A percentile compares a stretch with the other conserved stretches of the same genome.
Conservation (phyloP, 2,888 invertebrate species). For the Nemoura dubitans region DNA sequence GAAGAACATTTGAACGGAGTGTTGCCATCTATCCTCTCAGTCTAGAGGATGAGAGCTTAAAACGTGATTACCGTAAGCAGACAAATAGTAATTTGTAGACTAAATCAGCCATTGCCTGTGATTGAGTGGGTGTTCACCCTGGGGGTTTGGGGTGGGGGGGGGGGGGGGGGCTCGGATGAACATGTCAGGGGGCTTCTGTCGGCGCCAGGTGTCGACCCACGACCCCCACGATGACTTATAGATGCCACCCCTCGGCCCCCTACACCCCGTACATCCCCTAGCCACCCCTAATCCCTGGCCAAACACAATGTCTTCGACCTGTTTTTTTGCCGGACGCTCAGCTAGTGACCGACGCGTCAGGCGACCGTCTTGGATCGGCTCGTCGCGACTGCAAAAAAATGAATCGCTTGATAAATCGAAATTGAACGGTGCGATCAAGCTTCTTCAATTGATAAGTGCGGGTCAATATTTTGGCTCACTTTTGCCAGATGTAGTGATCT, state of each 20-base stretch:
- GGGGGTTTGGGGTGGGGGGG: neutral
- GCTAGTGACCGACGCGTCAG: neutral
- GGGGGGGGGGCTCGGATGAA: constrained; percentile 24
- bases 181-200: constrained; percentile 30
- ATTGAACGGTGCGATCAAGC: neutral
- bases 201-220: constrained; percentile 23
- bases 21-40: neutral
- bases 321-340: constrained; percentile 9
- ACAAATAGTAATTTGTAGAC: neutral
- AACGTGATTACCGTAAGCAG: neutral
- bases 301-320: constrained; percentile 13
- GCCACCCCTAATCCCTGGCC: neutral
- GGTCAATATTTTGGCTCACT: neutral
- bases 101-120: neutral
- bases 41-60: neutral
- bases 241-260: neutral
- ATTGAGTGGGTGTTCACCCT: neutral
- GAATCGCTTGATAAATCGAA: constrained; percentile 21
- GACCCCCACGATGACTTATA: constrained; percentile 21
- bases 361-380: too few relatives aligned
- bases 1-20: too few relatives aligned
- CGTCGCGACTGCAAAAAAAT: neutral
- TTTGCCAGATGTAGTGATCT: too few relatives aligned
- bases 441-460: neutral
- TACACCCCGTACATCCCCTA: neutral